phyloP scores from a whole-genome alignment of 2,113 vertebrate species.

The Cyanocitta stelleri region DNA sequence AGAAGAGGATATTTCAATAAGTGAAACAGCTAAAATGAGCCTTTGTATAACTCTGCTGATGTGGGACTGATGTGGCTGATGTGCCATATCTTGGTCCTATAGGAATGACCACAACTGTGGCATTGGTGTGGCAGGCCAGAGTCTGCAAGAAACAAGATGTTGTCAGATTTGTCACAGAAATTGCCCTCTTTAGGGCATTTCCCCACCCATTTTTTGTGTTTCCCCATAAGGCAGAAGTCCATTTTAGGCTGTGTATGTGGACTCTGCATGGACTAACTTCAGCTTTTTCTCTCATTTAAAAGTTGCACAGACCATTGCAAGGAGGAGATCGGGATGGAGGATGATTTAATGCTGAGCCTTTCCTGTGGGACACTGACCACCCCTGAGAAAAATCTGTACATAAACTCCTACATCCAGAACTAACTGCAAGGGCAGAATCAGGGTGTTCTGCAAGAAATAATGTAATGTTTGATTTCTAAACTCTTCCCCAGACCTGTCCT shows the following conservation, averaged over 20 bases:
- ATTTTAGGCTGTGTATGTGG: not conserved
- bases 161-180: not conserved
- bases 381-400: not conserved
- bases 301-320: not conserved
- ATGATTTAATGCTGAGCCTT: not conserved
- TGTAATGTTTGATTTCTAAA: not conserved
- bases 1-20: not conserved
- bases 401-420: not conserved
- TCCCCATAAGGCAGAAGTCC: not conserved
- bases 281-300: not conserved
- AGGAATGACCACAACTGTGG: not conserved
- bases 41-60: not conserved
- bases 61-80: too few species aligned
- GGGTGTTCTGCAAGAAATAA: not conserved
- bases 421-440: not conserved
- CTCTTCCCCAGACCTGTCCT: constrained; percentile 84
- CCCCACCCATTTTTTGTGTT: not conserved
- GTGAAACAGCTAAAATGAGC: not conserved
- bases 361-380: not conserved
- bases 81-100: rapidly evolving
- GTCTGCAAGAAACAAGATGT: not conserved
- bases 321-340: not conserved
- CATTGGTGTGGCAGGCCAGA: not conserved
- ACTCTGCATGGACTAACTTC: not conserved
- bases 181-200: not conserved